Conservation (phyloP, 2,113 vertebrate genomes). For the Ptilonorhynchus violaceus region DNA sequence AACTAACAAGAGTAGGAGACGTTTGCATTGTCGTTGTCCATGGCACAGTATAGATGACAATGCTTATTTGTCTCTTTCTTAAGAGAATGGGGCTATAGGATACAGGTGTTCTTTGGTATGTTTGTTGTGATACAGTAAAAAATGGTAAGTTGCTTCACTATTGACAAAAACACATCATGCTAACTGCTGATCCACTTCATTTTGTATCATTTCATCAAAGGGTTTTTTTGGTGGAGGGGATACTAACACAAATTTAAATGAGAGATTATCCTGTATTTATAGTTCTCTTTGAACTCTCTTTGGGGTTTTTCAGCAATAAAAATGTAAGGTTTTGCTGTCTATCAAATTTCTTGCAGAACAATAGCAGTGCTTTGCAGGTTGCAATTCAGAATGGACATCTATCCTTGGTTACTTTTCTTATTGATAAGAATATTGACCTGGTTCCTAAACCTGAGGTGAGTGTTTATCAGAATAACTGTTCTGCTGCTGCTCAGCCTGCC, state of each 20-base stretch:
- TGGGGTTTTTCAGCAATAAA: neutral
- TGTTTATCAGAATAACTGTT: neutral
- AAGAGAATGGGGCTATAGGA: neutral
- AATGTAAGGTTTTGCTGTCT: neutral
- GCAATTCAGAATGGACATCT: slow-evolving; percentile 77
- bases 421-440: slow-evolving; percentile 69
- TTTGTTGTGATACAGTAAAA: neutral
- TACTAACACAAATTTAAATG: neutral
- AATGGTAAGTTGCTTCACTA: neutral
- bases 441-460: slow-evolving; percentile 77
- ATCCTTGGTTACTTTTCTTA: slow-evolving; percentile 78
- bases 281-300: neutral
- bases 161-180: neutral
- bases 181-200: neutral
- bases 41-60: neutral
- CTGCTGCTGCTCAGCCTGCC: neutral
- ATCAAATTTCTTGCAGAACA: slow-evolving; percentile 68
- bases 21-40: neutral
- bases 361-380: slow-evolving; percentile 72
- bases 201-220: neutral
- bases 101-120: neutral
- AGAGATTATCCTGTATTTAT: neutral
- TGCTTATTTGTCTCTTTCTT: neutral
- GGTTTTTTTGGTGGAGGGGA: neutral
- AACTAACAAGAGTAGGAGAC: neutral